Conservation (phyloP, 2,888 invertebrate species). For the Himalopsyche japonica region DNA sequence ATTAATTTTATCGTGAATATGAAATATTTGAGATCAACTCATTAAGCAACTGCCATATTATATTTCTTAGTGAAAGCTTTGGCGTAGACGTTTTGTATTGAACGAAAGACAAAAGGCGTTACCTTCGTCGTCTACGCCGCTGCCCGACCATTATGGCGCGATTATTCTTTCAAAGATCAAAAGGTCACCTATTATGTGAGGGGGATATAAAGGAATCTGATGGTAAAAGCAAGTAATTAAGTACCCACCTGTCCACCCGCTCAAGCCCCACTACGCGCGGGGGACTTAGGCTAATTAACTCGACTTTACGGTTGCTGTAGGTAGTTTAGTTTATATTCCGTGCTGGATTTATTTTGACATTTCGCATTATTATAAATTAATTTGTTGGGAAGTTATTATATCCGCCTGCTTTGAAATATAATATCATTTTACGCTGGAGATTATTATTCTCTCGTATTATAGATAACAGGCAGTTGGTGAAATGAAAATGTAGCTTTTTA, state of each 20-base stretch:
- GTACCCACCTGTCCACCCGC: background rate
- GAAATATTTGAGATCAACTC: too few relatives aligned
- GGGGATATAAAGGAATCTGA: background rate
- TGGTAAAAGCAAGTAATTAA: background rate
- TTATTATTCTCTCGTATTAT: background rate
- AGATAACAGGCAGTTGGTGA: background rate
- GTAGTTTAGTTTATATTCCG: background rate
- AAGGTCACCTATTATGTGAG: background rate
- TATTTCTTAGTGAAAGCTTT: background rate
- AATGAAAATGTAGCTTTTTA: too few relatives aligned
- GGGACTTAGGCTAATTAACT: background rate
- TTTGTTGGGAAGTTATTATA: background rate
- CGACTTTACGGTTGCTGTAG: background rate
- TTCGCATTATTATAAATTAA: background rate
- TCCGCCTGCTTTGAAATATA: background rate
- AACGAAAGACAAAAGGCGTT: background rate
- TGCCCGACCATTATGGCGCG: background rate
- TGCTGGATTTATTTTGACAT: background rate
- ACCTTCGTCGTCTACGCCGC: background rate
- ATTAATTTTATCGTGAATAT: too few relatives aligned
- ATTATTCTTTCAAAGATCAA: conserved; percentile 1
- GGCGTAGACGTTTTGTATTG: background rate
- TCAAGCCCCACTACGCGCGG: background rate
- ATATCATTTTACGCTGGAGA: background rate
- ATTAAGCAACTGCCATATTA: too few relatives aligned